Conservation (phyloP, 23 tunicate genomes). For the Halocynthia roretzi region DNA sequence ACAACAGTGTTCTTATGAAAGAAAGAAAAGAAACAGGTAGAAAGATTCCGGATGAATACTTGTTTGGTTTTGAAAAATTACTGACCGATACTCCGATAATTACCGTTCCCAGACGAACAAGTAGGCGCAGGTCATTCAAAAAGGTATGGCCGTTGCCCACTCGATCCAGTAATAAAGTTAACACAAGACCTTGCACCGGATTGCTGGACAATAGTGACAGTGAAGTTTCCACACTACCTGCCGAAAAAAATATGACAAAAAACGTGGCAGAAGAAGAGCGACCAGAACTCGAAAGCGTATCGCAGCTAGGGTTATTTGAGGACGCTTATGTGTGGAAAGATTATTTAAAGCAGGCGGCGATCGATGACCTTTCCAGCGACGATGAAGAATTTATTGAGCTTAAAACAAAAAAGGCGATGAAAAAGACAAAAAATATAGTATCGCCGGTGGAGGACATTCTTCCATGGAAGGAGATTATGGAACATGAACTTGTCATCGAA, state of each 20-base stretch:
- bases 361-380: neutral
- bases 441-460: neutral
- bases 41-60: neutral
- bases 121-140: neutral
- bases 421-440: neutral
- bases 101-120: neutral
- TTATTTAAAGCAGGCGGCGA: no score
- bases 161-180: neutral
- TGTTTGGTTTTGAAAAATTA: constrained; percentile 13
- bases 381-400: neutral
- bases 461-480: constrained; percentile 62
- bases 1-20: no score
- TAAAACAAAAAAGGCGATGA: neutral
- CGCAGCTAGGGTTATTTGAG: neutral
- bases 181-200: neutral
- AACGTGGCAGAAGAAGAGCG: neutral
- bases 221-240: neutral
- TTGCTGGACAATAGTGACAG: neutral
- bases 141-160: no score
- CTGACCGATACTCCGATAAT: neutral
- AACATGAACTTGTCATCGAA: constrained; percentile 64
- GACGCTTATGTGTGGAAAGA: neutral
- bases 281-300: neutral
- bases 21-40: no score
- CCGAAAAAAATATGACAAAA: neutral